Percentiles rank a stretch among this genome's conserved stretches.
phyloP scores from a whole-genome alignment of 2,113 vertebrate species.

The Tiliqua scincoides region DNA sequence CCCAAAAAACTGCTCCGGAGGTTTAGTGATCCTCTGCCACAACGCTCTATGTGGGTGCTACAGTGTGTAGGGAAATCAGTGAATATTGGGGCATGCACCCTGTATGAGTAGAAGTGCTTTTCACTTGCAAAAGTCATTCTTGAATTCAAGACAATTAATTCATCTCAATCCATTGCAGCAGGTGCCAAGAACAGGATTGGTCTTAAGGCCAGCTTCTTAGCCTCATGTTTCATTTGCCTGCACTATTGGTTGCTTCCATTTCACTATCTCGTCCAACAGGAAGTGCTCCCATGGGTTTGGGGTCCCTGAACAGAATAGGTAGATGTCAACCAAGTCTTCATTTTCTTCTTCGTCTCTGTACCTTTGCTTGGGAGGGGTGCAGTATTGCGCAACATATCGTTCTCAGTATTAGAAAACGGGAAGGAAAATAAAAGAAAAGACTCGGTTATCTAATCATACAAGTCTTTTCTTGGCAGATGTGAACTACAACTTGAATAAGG shows the following conservation, averaged over 20 bases:
- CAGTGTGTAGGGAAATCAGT: too few relatives aligned
- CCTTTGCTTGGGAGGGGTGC: not conserved
- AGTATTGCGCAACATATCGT: not conserved
- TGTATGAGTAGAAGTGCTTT: too few relatives aligned
- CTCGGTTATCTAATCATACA: not conserved
- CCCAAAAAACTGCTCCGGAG: too few relatives aligned
- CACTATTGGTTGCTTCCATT: not conserved
- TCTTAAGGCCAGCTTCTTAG: too few relatives aligned
- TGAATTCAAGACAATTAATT: too few relatives aligned
- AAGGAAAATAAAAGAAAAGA: too few relatives aligned
- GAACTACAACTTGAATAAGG: not conserved
- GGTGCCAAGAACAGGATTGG: not conserved
- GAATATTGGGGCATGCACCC: too few relatives aligned
- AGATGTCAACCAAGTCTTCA: not conserved
- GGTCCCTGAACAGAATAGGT: too few relatives aligned
- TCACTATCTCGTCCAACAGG: not conserved
- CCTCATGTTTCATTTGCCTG: not conserved
- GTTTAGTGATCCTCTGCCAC: too few relatives aligned
- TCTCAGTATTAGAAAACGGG: not conserved
- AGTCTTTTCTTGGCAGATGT: not conserved
- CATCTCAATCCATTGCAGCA: not conserved
- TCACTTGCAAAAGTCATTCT: too few relatives aligned
- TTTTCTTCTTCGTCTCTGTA: not conserved
- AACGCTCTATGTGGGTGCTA: too few relatives aligned
- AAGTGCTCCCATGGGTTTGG: not conserved